phyloP scores from a whole-genome alignment of 2,797 vertebrate genomes.

The Cottoperca gobio region DNA sequence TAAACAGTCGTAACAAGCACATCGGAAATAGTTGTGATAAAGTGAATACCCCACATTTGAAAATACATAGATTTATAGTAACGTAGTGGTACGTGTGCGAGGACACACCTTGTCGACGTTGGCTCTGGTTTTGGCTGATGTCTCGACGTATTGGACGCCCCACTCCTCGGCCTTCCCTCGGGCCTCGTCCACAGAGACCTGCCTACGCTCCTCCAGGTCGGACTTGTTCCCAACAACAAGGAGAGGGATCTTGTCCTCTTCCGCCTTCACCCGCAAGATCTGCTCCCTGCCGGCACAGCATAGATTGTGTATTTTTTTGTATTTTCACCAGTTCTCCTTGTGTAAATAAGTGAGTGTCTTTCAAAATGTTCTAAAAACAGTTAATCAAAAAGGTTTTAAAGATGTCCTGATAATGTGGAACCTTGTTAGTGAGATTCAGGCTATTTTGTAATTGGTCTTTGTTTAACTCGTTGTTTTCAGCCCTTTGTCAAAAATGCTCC shows the following conservation, averaged over 20 bases:
- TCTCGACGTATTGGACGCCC: slow-evolving; percentile 97
- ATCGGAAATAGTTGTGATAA: not conserved
- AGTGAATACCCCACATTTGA: not conserved
- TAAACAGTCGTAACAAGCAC: not conserved
- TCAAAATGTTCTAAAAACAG: not conserved
- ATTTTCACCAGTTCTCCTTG: not conserved
- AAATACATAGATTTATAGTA: not conserved
- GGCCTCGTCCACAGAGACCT: slow-evolving; percentile 94
- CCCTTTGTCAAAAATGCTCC: not conserved
- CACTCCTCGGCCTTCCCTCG: slow-evolving; percentile 94
- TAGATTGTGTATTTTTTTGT: not conserved
- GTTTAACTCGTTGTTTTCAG: not conserved
- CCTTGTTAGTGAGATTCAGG: not conserved
- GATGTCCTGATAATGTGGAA: not conserved
- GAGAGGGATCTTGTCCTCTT: slow-evolving; percentile 97
- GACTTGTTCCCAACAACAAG: slow-evolving; percentile 98
- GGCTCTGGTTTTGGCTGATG: slow-evolving; percentile 96
- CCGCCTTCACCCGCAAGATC: slow-evolving; percentile 96
- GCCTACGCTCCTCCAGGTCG: slow-evolving; percentile 95
- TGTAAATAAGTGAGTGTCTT: not conserved
- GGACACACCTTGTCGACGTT: slow-evolving; percentile 96
- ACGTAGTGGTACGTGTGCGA: not conserved
- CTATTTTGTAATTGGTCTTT: not conserved
- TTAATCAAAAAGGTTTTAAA: not conserved
- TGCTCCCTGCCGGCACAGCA: slow-evolving; percentile 88